Conservation (phyloP, 1,140 invertebrate genomes). For the Leguminivora glycinivorella region DNA sequence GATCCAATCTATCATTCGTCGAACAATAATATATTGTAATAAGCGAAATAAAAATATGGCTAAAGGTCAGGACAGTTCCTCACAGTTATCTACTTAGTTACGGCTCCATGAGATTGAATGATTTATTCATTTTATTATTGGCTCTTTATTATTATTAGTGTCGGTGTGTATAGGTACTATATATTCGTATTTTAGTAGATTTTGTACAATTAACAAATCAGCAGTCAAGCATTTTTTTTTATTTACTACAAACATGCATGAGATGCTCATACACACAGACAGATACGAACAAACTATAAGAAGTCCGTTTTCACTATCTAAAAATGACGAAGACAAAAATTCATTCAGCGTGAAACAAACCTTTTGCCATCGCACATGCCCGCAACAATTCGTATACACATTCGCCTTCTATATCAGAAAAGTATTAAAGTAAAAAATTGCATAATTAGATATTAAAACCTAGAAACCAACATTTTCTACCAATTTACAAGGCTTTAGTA, state of each 20-base stretch:
- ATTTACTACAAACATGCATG: background rate
- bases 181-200: too few species aligned
- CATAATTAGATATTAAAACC: background rate
- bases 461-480: constrained; percentile 8
- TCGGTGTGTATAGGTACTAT: too few species aligned
- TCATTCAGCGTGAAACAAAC: too few species aligned
- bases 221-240: background rate
- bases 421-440: too few species aligned
- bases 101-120: constrained; percentile 4
- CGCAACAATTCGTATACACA: too few species aligned
- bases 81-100: constrained; percentile 22
- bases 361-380: too few species aligned
- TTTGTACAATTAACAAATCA: too few species aligned
- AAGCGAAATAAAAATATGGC: constrained; percentile 39
- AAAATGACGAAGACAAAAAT: background rate
- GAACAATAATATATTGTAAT: constrained; percentile 42
- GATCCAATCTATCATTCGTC: constrained; percentile 42
- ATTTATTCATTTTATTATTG: constrained; percentile 8
- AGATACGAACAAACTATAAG: too few species aligned
- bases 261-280: too few species aligned
- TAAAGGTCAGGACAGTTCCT: constrained; percentile 37
- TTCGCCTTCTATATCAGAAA: too few species aligned
- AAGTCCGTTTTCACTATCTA: background rate
- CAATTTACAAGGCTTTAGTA: background rate
- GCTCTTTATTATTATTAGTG: constrained; percentile 16